Evolutionary conservation across 2,888 invertebrate species (phyloP).

Genomic region (Cyaniris semiargus): DNA sequence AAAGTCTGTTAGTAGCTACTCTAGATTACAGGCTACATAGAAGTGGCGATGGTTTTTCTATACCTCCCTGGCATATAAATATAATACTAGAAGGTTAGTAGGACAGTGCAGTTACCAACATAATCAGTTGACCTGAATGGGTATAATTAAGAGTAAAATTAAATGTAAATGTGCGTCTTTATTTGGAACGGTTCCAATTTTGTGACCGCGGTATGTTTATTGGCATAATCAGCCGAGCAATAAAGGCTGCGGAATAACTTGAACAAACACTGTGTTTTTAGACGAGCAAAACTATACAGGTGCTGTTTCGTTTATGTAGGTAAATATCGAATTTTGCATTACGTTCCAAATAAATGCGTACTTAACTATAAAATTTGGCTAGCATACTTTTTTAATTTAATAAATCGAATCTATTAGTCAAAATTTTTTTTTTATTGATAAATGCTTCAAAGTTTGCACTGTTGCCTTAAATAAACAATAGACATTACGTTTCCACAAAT

Average conservation of each 20-base stretch:
- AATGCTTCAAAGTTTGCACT: neutral
- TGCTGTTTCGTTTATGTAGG: neutral
- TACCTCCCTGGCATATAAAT: too few species aligned
- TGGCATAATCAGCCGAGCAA: conserved; percentile 43
- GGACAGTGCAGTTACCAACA: conserved; percentile 31
- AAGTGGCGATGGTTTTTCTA: neutral
- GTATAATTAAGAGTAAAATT: conserved; percentile 34
- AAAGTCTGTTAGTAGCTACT: too few species aligned
- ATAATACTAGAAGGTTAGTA: conserved; percentile 1
- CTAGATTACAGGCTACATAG: neutral
- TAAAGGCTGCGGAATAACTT: conserved; percentile 38
- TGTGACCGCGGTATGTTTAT: conserved; percentile 44
- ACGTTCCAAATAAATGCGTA: too few species aligned
- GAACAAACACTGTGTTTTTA: conserved; percentile 20
- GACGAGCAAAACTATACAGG: neutral
- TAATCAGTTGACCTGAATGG: conserved; percentile 33
- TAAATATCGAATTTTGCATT: neutral
- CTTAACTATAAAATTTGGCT: too few species aligned
- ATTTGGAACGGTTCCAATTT: conserved; percentile 45
- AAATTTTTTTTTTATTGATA: too few species aligned
- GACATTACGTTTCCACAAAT: neutral
- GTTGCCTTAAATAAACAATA: neutral
- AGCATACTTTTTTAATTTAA: too few species aligned
- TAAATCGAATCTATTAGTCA: too few species aligned
- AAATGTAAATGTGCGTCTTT: conserved; percentile 38